Percentiles rank a stretch among this genome's conserved stretches.
phyloP scores from a whole-genome alignment of 2,113 vertebrate genomes.

The Nyctibius bracteatus region DNA sequence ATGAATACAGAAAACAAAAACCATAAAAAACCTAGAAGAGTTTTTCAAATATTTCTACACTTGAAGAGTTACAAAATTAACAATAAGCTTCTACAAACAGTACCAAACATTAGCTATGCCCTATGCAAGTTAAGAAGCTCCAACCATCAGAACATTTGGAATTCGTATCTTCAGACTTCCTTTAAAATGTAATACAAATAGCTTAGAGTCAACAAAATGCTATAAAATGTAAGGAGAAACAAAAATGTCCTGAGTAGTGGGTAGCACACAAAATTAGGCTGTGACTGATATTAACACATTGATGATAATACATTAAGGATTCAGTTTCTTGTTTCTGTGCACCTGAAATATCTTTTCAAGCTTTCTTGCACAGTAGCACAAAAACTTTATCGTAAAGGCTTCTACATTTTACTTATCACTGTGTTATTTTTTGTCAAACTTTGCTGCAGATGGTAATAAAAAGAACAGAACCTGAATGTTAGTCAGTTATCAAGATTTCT shows the following conservation, averaged over 20 bases:
- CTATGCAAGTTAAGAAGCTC: not conserved
- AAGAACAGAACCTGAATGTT: not conserved
- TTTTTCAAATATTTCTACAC: not conserved
- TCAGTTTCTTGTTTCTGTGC: not conserved
- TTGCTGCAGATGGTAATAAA: not conserved
- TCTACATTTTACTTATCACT: constrained; percentile 27
- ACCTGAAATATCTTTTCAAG: not conserved
- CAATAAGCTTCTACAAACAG: not conserved
- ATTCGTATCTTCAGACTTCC: not conserved
- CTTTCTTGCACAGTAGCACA: not conserved
- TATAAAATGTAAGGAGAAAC: not conserved
- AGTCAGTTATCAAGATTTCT: constrained; percentile 17
- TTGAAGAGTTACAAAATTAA: not conserved
- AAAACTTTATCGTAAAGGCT: constrained; percentile 21
- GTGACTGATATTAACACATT: not conserved
- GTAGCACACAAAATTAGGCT: not conserved
- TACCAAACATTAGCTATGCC: not conserved
- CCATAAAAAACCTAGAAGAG: not conserved
- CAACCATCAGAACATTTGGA: not conserved
- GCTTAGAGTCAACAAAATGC: not conserved
- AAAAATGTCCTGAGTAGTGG: not conserved
- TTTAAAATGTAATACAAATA: not conserved
- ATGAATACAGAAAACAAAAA: not conserved
- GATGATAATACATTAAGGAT: not conserved
- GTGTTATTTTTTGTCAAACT: not conserved